Evolutionary conservation across 2,888 invertebrate genomes (phyloP).

Genomic region (Hypselothyrea guttata): DNA sequence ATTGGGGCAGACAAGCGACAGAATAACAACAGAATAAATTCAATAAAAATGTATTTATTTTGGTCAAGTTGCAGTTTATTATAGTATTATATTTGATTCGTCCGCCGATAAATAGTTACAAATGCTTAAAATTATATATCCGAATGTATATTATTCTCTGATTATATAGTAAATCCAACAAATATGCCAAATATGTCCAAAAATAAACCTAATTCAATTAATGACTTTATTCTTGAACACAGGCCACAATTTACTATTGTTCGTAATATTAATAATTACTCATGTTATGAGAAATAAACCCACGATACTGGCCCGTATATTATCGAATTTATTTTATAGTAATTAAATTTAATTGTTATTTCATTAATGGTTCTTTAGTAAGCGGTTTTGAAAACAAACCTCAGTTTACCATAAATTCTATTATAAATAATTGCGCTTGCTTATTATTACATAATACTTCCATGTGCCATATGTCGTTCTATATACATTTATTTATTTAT

Average conservation of each 20-base stretch:
- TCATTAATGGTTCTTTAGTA: slow-evolving; percentile 24
- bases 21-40: too few relatives aligned
- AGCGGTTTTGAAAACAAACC: slow-evolving; percentile 35
- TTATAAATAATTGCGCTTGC: slow-evolving; percentile 46
- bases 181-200: too few relatives aligned
- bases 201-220: too few relatives aligned
- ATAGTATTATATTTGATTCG: slow-evolving; percentile 20
- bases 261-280: too few relatives aligned
- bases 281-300: too few relatives aligned
- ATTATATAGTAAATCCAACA: background rate
- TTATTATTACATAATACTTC: slow-evolving; percentile 24
- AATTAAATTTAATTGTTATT: background rate
- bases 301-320: too few relatives aligned
- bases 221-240: too few relatives aligned
- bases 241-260: too few relatives aligned
- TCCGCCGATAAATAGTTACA: slow-evolving; percentile 33
- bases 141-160: background rate
- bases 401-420: slow-evolving; percentile 27
- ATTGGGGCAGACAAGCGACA: background rate
- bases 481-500: slow-evolving; percentile 5
- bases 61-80: slow-evolving; percentile 45
- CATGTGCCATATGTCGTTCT: slow-evolving; percentile 1
- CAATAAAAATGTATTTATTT: slow-evolving; percentile 5
- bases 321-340: background rate
- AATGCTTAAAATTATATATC: slow-evolving; percentile 33